phyloP scores from a whole-genome alignment of 2,888 invertebrate species.

The Protophormia terraenovae region DNA sequence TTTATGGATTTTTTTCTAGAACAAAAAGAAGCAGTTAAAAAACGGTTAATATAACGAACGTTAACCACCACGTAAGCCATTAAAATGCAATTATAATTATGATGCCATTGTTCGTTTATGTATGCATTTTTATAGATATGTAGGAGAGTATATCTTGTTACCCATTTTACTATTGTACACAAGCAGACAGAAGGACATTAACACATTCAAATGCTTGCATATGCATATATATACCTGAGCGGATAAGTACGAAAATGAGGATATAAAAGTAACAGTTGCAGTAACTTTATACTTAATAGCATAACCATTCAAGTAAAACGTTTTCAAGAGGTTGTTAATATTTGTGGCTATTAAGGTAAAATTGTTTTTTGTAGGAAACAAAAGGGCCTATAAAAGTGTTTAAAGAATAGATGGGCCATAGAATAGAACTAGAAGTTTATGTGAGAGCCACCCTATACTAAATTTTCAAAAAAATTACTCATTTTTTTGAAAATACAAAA shows the following conservation, averaged over 20 bases:
- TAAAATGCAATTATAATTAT: conserved; percentile 71
- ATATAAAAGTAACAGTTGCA: conserved; percentile 63
- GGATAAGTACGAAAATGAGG: conserved; percentile 42
- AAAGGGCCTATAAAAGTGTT: neutral
- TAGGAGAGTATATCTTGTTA: conserved; percentile 28
- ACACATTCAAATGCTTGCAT: neutral
- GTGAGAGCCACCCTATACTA: too few relatives aligned
- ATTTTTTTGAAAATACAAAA: too few relatives aligned
- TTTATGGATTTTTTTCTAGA: neutral
- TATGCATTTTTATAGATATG: conserved; percentile 1
- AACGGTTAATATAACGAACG: conserved; percentile 48
- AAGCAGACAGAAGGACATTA: conserved; percentile 18
- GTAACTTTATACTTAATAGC: conserved; percentile 44
- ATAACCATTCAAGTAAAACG: conserved; percentile 51
- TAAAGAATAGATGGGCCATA: too few relatives aligned
- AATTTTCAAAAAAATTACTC: too few relatives aligned
- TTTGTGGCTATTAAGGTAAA: neutral
- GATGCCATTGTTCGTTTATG: conserved; percentile 60
- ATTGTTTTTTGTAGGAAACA: neutral
- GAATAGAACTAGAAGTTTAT: too few relatives aligned
- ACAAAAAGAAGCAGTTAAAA: conserved; percentile 2
- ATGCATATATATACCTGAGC: neutral
- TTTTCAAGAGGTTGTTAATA: conserved; percentile 33
- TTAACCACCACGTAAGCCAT: conserved; percentile 68
- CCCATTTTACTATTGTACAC: conserved; percentile 34